Conservation (phyloP, 2,113 vertebrate species). For the Nycticebus coucang region DNA sequence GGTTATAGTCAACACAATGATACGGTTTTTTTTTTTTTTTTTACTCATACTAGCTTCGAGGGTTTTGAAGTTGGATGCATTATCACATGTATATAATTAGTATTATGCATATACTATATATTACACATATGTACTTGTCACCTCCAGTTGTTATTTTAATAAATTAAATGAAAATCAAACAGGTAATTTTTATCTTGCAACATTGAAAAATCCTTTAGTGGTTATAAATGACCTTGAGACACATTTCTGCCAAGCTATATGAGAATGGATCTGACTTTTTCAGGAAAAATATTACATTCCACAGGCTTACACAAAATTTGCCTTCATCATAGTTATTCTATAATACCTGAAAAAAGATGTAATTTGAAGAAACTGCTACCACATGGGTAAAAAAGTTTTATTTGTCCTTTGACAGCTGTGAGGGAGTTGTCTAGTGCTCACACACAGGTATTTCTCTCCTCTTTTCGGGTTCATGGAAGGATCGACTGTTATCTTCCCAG, state of each 20-base stretch:
- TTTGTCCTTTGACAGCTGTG: background rate
- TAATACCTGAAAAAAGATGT: background rate
- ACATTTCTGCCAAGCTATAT: background rate
- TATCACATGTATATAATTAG: background rate
- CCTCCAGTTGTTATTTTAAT: constrained; percentile 29
- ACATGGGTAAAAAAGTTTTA: background rate
- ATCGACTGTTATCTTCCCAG: background rate
- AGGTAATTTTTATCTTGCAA: constrained; percentile 29
- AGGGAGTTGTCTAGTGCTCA: background rate
- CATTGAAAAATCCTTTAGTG: constrained; percentile 46
- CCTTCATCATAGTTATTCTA: background rate
- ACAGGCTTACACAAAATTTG: constrained; percentile 17
- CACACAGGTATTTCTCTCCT: background rate
- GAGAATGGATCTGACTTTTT: background rate
- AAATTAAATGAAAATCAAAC: constrained; percentile 19
- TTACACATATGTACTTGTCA: background rate
- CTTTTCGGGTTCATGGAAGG: background rate
- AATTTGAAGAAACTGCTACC: background rate
- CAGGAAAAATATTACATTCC: background rate
- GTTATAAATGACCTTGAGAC: constrained; percentile 31
- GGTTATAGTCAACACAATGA: background rate
- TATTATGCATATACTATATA: background rate
- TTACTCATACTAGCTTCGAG: background rate
- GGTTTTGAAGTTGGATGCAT: constrained; percentile 36
- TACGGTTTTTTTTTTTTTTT: too few relatives aligned